A percentile compares a stretch with the other conserved stretches of the same genome.
phyloP scores from a whole-genome alignment of 2,113 vertebrate species.

The Tamias sibiricus region DNA sequence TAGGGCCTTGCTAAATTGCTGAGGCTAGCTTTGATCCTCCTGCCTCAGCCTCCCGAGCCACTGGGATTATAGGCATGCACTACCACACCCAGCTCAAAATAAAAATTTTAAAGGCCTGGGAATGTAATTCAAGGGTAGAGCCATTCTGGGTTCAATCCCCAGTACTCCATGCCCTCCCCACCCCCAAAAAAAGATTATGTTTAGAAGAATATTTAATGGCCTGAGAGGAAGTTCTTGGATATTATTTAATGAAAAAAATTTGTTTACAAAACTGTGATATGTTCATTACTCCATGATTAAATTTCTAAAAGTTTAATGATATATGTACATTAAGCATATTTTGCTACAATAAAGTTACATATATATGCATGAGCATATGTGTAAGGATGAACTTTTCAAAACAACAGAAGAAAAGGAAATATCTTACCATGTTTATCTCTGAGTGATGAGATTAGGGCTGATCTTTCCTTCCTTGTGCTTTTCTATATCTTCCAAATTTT shows the following conservation, averaged over 20 bases:
- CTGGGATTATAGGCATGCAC: too few species aligned
- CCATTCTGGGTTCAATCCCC: too few species aligned
- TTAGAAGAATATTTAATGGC: neutral
- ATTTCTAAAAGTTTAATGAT: neutral
- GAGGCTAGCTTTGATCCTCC: too few species aligned
- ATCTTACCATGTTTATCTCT: neutral
- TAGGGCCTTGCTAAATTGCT: too few species aligned
- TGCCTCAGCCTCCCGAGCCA: too few species aligned
- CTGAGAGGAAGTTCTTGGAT: neutral
- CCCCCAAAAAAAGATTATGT: too few species aligned
- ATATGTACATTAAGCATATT: neutral
- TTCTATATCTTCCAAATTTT: constrained; percentile 50
- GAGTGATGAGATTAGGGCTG: neutral
- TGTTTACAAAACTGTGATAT: neutral
- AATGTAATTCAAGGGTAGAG: too few species aligned
- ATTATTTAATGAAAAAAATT: neutral
- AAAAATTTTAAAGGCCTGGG: too few species aligned
- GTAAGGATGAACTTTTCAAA: neutral
- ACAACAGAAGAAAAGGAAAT: neutral
- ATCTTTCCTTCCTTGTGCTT: neutral
- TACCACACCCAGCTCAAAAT: neutral
- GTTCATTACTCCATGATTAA: neutral
- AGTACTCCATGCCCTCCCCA: too few species aligned
- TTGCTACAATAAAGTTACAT: neutral
- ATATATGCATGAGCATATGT: neutral